Evolutionary conservation across 1,140 invertebrate species (phyloP), one percentile per base, ranked within the genome.

Genomic region (Calosoma granatense): DNA sequence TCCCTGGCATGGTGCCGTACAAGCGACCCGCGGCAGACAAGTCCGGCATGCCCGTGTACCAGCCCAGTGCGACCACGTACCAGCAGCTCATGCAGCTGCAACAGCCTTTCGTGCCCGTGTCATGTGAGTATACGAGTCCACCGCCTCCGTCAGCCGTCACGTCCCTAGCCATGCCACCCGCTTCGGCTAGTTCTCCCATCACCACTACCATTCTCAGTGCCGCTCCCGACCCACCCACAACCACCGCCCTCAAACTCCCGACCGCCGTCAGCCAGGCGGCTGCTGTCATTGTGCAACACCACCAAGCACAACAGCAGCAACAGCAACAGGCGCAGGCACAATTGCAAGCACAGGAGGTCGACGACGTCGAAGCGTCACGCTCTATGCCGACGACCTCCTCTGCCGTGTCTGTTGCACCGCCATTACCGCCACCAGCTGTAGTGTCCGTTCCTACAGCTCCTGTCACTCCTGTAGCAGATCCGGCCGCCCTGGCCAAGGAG

Each of bases 61-160:
- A 95, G 76, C 92, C 91, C 65, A 83, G 81, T 70, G 86, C 85
- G 67, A 88, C 88, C 64, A 89, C 90, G 67, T 95, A 95, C 78
- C 92, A 96, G 76, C 92, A 92, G 78, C 81, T 95, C 74, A 94
- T 96, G 90, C 91, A 92, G 79, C 78, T 92, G 64, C 88, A 91
- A 78, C 91, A 94, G 83, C 90, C 90, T 69, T 90, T 88, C 80
- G 86, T 90, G 80, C 87, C 87, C 82, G 86, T 90, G 77, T 90
- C 87, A 88, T 90, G 87, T 90, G 86, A 90, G 88, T 90, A 89
- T 83, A 81, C 81, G 76, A 76, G 75, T 76, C 77, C 76, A 76
- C 76, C 73, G 73, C 73, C 71, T 61, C 56, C 20, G 21, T 3
- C 53, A 43, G 51, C 65, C 17, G 20, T 21, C 52, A 26, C 52